Percentiles rank a stretch among this genome's conserved stretches.
Conservation (phyloP, 1,140 invertebrate genomes). For the Antheraea mylitta region DNA sequence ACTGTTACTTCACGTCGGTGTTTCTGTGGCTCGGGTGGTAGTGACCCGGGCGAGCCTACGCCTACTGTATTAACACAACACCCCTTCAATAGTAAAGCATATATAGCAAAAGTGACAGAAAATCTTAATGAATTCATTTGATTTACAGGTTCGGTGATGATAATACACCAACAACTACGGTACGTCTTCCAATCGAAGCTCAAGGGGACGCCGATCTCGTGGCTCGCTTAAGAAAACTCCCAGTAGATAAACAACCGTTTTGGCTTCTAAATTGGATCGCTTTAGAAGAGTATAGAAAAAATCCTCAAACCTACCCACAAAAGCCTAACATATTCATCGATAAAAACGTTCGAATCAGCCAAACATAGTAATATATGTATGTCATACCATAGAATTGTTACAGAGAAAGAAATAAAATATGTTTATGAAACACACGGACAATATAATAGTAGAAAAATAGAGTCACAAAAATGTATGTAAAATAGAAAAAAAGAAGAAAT, state of each 20-base stretch:
- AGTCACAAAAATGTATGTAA: too few relatives aligned
- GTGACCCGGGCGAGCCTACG: too few relatives aligned
- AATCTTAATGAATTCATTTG: background rate
- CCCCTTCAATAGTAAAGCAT: too few relatives aligned
- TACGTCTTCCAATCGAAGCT: constrained; percentile 60
- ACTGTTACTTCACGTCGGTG: too few relatives aligned
- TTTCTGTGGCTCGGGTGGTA: too few relatives aligned
- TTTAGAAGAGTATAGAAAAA: constrained; percentile 40
- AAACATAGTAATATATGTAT: background rate
- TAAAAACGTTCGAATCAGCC: background rate
- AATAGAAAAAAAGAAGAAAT: too few relatives aligned
- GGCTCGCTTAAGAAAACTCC: constrained; percentile 60
- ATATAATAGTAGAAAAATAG: too few relatives aligned
- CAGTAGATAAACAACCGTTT: constrained; percentile 74
- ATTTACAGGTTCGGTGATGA: constrained; percentile 48
- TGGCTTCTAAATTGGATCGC: constrained; percentile 72
- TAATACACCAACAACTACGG: constrained; percentile 33
- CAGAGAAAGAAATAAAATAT: too few relatives aligned
- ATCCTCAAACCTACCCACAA: constrained; percentile 39
- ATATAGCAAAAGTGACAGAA: too few relatives aligned
- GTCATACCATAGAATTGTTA: too few relatives aligned
- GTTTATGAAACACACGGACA: too few relatives aligned
- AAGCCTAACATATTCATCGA: constrained; percentile 37
- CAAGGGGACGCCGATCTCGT: constrained; percentile 67
- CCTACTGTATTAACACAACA: too few relatives aligned